Base-by-base conservation (phyloP, 2,113 vertebrate species). In the Ceuthmochares aereus region DNA sequence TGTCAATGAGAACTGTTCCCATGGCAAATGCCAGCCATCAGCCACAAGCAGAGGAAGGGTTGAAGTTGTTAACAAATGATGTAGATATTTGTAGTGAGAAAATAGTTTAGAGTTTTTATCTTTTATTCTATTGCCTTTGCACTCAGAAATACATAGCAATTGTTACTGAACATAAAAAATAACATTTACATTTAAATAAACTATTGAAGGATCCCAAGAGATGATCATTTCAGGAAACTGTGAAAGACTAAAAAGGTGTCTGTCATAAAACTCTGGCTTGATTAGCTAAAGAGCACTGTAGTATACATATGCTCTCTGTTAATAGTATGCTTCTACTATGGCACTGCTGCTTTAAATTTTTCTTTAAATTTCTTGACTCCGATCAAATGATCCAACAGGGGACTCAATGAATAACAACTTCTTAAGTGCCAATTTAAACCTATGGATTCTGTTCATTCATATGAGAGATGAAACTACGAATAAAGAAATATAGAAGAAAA, bases 171-270 rank as follows among this genome's bases (percentile, higher is more conserved):
- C 30, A 40, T 43, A 82, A 63, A 29, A 68, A 76, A 66, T 76
- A 81, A 52, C 54, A 68, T 64, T 90, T 84, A 69, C 26, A 69
- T 89, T 94, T 79, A 63, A 91, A 76, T 89, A 93, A 87, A 85
- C 9, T 13, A 69, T 69, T 82, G 74, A 95, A 85, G 40, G 72
- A 76, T 75, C 60, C 64, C 73, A 21, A 49, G 87, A 89, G 27
- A 56, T 52, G 3, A 91, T 26, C 14, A n/a, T 68, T 95, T 87
- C 49, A 81, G 56, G 56, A 64, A 95, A 78, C 14, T 51, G 16
- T 75, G 49, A 79, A 84, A 75, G 32, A 27, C n/a, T 66, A 19
- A 93, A 82, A 17, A 64, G n/a, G 36, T 80, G 18, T 23, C 15
- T 69, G 22, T 66, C 66, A 68, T 68, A 87, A 69, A 94, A 89